Base-by-base conservation (phyloP, 53 echinoderm and acorn worm species). In the Holothuria leucospilota region DNA sequence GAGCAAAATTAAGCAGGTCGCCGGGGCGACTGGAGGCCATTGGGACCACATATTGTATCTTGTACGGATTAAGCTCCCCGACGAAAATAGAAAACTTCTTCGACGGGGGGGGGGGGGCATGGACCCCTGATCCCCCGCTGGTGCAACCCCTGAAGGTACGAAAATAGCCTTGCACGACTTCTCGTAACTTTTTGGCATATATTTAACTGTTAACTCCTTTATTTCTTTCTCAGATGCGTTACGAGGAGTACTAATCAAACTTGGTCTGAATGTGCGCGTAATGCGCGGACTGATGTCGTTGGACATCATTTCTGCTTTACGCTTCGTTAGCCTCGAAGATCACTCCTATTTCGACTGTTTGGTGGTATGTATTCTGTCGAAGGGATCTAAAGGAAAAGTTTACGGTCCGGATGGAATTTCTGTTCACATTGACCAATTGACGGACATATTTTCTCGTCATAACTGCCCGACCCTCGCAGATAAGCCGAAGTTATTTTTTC, bases 261-360 rank as follows among this genome's bases (percentile, higher is more conserved):
- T 96, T 18, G 96, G 96, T 4, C 92, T 96, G 81, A 96, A 92
- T 69, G 96, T 96, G 9, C 92, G 96, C 27, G 86, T 96, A 59
- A 96, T 96, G 96, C 80, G 94, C 41, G 94, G 94, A 2, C 82
- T 96, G 70, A 96, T 94, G 92, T 96, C 96, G 4, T 89, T 96
- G 8, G 96, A 96, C 77, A 94, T 96, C 11, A 96, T 94, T 65
- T 94, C 94, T 18, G 94, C 96, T 8, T 90, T 96, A 11, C 90
- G 96, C 62, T 94, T 94, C 79, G 84, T 96, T 16, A 94, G 90
- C 69, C 85, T 96, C 2, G 96, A 96, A 62, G 96, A 96, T 30
- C 96, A 96, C 70, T 94, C 92, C 52, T 96, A 94, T 81, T 92
- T 94, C 83, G 96, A 96, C 59, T 96, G 94, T 78, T 49, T 96